phyloP scores from a whole-genome alignment of 2,113 vertebrate species.

The Zosterops hypoxanthus region DNA sequence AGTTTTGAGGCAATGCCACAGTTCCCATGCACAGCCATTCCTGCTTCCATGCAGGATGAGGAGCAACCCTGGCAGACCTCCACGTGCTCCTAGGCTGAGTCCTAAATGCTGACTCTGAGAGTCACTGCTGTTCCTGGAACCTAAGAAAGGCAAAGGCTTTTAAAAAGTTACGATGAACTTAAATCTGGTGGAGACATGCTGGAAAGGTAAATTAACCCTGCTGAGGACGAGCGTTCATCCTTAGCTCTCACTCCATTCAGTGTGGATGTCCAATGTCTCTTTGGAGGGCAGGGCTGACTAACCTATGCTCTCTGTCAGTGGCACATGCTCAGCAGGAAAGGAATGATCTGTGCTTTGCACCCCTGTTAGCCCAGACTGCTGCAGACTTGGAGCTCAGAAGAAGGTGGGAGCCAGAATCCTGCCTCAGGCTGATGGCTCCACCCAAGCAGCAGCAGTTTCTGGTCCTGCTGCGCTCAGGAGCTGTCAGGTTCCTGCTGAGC shows the following conservation, averaged over 20 bases:
- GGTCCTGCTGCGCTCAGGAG: not conserved
- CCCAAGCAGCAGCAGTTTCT: not conserved
- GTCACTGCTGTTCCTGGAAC: not conserved
- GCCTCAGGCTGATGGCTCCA: too few relatives aligned
- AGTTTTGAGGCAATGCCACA: not conserved
- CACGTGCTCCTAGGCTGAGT: accelerated
- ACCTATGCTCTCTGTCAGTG: not conserved
- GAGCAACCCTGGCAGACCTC: not conserved
- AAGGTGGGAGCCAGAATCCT: not conserved
- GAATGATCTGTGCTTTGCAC: not conserved
- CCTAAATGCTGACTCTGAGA: not conserved
- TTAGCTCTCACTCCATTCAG: not conserved
- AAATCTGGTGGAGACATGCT: accelerated
- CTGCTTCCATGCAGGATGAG: not conserved
- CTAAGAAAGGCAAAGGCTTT: not conserved
- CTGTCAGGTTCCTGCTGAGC: not conserved
- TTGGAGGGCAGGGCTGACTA: not conserved
- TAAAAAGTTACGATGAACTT: not conserved
- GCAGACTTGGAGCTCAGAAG: not conserved
- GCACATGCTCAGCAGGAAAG: not conserved
- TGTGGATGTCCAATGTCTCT: not conserved
- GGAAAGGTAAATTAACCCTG: not conserved
- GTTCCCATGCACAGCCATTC: not conserved
- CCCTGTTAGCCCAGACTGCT: not conserved
- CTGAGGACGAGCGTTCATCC: not conserved